Conservation (phyloP, 2,113 vertebrate species). For the Cyanoderma ruficeps region DNA sequence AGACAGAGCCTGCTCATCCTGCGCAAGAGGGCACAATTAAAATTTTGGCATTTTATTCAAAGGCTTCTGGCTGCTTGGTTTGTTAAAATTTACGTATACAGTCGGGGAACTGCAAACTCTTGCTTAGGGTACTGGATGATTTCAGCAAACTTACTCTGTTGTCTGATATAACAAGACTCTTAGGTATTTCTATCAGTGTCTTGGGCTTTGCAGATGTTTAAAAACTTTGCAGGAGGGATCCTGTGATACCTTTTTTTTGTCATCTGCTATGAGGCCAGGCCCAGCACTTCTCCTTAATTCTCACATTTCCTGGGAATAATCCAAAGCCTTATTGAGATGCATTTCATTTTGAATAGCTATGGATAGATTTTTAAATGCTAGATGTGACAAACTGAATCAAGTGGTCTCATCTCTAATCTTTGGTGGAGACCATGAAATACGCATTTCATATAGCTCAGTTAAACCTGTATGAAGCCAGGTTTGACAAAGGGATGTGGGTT, state of each 20-base stretch:
- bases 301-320: neutral
- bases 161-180: neutral
- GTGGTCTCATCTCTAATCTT: neutral
- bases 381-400: neutral
- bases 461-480: neutral
- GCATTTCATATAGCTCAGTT: rapidly evolving
- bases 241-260: neutral
- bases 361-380: neutral
- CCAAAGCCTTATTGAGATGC: neutral
- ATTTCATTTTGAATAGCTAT: neutral
- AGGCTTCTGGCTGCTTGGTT: neutral
- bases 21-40: neutral
- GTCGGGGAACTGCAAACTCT: neutral
- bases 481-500: neutral
- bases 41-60: neutral
- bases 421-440: neutral
- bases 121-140: neutral
- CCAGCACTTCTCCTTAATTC: neutral
- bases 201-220: neutral
- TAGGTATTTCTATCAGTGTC: neutral
- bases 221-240: neutral
- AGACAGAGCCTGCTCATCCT: neutral
- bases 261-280: neutral
- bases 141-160: neutral
- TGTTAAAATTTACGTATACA: neutral